A percentile compares a stretch with the other conserved stretches of the same genome.
Conservation (phyloP, 2,113 vertebrate species). For the Orycteropus afer region DNA sequence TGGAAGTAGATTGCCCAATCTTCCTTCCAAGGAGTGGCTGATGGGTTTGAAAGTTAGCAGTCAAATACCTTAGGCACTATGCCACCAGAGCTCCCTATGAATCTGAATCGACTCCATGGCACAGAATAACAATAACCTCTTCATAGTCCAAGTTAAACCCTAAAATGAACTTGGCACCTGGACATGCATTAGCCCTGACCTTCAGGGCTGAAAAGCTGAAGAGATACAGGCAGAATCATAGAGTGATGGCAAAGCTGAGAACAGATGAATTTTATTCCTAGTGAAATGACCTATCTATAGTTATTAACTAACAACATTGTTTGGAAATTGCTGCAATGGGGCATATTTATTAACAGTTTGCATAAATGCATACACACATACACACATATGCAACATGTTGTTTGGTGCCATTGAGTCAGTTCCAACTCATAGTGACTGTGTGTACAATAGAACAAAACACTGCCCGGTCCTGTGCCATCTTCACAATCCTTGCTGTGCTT, state of each 20-base stretch:
- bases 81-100: no score
- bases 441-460: no score
- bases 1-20: no score
- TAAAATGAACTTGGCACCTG: background rate
- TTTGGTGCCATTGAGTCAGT: no score
- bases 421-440: no score
- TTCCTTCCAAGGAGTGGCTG: no score
- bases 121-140: background rate
- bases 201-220: background rate
- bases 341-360: background rate
- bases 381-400: background rate
- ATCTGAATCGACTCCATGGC: no score
- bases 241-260: accelerated
- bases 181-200: background rate
- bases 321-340: background rate
- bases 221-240: background rate
- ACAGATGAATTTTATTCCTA: background rate
- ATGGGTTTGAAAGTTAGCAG: no score
- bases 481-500: no score
- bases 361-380: background rate
- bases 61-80: no score
- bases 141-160: background rate
- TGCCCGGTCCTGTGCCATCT: no score
- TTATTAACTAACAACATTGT: background rate
- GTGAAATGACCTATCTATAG: background rate